Base-by-base conservation (phyloP, 2,113 vertebrate genomes). In the Willisornis vidua region DNA sequence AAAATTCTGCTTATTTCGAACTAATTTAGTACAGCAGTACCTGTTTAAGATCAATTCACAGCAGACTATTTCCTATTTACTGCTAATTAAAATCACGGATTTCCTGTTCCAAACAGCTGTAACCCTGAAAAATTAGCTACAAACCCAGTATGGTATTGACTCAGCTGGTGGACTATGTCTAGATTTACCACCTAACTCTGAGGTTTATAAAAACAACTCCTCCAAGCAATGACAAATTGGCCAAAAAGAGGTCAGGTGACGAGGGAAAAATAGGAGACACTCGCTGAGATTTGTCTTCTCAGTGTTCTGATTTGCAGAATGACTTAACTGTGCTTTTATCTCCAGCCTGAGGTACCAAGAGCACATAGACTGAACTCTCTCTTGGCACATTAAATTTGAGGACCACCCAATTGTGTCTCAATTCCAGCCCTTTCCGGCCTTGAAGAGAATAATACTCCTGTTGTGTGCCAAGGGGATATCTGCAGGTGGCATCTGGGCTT, bases 21-120 rank as follows among this genome's bases (percentile, higher is more conserved):
- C 90, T 94, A 68, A 65, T 88, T 97, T 89, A 96, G 71, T 89
- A 89, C 84, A 97, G 96, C 89, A 74, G 94, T 92, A 97, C 83
- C 81, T 97, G 95, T 85, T 90, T 86, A 97, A 87, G 84, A 95
- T 95, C 94, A 97, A 95, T 97, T 96, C 71, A 75, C 57, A 85
- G 93, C 79, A 97, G 95, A 97, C 95, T 94, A 95, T 89, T 97
- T 96, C 96, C 96, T 89, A 97, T 85, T 95, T 96, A 94, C 85
- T 91, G 91, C 96, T 94, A 98, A 93, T 93, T 79, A 95, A 94
- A 98, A 96, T 94, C 29, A 93, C 46, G 14, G 83, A 98, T 97
- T 97, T 98, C 97, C 97, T 97, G 89, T 74, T 97, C 52, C 83
- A 95, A 97, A 78, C 71, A 94, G 80, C 90, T 37, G 63, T 90